These are phyloP conservation scores for Lepus timidus DNA, from an alignment of 2,113 vertebrate genomes.

Conservation along the genomic window DNA sequence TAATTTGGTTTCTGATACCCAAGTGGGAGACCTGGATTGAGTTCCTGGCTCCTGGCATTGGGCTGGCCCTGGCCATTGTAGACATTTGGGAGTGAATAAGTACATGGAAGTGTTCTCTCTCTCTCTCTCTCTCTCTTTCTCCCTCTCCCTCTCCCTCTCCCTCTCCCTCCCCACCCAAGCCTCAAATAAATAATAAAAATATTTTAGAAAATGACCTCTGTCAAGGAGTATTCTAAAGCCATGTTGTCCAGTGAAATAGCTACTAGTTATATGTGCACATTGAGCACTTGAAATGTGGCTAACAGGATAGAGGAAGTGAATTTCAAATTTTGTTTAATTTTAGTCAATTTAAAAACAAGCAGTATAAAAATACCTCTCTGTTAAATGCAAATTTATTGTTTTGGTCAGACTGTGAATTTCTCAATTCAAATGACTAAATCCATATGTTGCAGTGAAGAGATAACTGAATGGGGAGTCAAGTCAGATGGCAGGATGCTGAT, in stretches of 20 bases:
- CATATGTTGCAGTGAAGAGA: background rate
- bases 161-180: too few relatives aligned
- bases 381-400: background rate
- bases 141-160: too few relatives aligned
- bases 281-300: background rate
- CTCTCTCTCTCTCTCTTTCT: too few relatives aligned
- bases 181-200: too few relatives aligned
- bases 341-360: conserved; percentile 20
- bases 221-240: background rate
- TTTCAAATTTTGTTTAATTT: background rate
- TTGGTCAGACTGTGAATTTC: background rate
- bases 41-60: too few relatives aligned
- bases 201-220: too few relatives aligned
- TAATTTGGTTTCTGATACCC: too few relatives aligned
- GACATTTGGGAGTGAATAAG: too few relatives aligned
- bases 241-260: background rate
- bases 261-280: too few relatives aligned
- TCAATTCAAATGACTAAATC: background rate
- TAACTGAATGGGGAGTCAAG: background rate
- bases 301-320: background rate
- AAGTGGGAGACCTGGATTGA: too few relatives aligned
- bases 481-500: background rate
- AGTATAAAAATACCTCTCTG: background rate
- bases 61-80: too few relatives aligned
- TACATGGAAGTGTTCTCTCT: too few relatives aligned